Evolutionary conservation across 2,888 invertebrate species (phyloP).

Genomic region (Agrochola circellaris): DNA sequence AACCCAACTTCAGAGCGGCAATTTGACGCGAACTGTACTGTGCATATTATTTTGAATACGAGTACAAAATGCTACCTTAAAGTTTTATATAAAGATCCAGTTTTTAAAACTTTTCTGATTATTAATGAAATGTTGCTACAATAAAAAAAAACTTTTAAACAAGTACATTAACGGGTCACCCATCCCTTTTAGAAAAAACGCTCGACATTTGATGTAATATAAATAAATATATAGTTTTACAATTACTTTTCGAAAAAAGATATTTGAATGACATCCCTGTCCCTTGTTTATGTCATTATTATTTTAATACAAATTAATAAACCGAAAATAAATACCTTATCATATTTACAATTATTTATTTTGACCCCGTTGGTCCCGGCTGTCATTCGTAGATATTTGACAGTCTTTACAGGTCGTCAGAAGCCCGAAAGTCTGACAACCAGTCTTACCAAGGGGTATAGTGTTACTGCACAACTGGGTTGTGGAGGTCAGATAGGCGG

Average conservation of each 20-base stretch:
- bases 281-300: conserved; percentile 3
- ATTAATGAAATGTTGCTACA: conserved; percentile 15
- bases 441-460: not conserved
- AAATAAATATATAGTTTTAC: not conserved
- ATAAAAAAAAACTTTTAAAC: not conserved
- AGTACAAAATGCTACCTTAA: conserved; percentile 57
- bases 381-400: not conserved
- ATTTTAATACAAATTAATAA: not conserved
- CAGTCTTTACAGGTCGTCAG: not conserved
- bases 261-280: conserved; percentile 1
- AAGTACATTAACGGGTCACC: not conserved
- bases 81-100: conserved; percentile 24
- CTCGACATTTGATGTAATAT: conserved; percentile 43
- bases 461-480: not conserved
- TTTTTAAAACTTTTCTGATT: conserved; percentile 10
- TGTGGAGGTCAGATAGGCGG: not conserved
- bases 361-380: not conserved
- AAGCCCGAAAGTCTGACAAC: not conserved
- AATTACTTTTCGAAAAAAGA: conserved; percentile 29
- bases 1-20: too few relatives aligned
- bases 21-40: not conserved
- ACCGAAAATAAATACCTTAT: not conserved
- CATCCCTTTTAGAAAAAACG: conserved; percentile 5
- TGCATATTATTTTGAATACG: conserved; percentile 48
- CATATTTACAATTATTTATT: not conserved